Base-by-base conservation (phyloP, 2,113 vertebrate species). In the Pithys albifrons region DNA sequence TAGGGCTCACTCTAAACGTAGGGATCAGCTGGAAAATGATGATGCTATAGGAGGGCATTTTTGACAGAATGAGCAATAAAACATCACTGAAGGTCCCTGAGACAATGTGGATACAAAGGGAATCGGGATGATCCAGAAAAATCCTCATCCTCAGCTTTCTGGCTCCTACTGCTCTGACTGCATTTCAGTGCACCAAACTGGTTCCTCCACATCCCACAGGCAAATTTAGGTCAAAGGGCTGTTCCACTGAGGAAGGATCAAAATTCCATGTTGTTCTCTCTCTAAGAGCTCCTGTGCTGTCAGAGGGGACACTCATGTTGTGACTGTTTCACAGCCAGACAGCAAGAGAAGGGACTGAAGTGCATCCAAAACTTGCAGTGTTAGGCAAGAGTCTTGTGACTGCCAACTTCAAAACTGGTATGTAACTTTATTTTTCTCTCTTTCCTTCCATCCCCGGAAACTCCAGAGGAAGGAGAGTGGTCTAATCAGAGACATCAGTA, bases 401-500 rank as follows among this genome's bases (percentile, higher is more conserved):
- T n/a, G 43, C 35, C 37, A 57, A 19, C 15, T 59, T n/a, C 54
- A 29, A 64, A 54, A 7, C 17, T 39, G 19, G 19, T 4, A 2
- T n/a, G n/a, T 39, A 16, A 57, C 33, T 27, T 70, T 52, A 23
- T 41, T 17, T 28, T 23, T 9, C 14, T 43, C 15, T 37, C 4
- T 65, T 31, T 70, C 17, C n/a, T 94, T 71, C 66, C 18, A 55
- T 28, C 37, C 72, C 6, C 85, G 97, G 97, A 96, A 98, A 52
- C 13, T 95, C 43, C 78, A 96, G 58, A 95, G 69, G 92, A 98
- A 96, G 5, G 81, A 92, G 24, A 97, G 89, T 46, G 96, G 95
- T 39, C 89, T 82, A 83, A 95, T 97, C 88, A 94, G 73, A 37
- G 95, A 95, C 48, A 97, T 97, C n/a, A 51, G 17, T 8, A 90